Evolutionary conservation across 2,888 invertebrate genomes (phyloP).

Genomic region (Melitaea athalia): DNA sequence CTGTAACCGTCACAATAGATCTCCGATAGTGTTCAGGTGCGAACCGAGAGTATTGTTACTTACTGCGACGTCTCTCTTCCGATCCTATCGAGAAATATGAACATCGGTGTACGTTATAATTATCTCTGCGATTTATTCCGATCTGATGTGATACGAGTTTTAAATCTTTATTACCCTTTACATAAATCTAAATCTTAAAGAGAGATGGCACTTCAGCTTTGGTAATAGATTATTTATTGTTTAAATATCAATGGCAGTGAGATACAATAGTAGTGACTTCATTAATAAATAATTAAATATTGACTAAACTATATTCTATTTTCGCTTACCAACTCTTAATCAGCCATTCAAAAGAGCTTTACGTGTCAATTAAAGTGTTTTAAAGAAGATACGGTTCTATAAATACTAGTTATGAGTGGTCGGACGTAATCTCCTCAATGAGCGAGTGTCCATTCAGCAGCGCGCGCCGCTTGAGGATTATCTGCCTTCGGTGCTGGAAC

Average conservation of each 20-base stretch:
- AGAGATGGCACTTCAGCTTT: neutral
- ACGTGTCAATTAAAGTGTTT: conserved; percentile 15
- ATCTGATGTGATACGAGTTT: neutral
- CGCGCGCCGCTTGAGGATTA: conserved; percentile 21
- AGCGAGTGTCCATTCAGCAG: conserved; percentile 27
- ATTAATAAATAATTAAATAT: too few relatives aligned
- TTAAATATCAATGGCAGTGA: too few relatives aligned
- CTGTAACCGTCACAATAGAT: conserved; percentile 20
- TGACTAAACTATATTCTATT: neutral
- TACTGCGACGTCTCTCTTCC: conserved; percentile 8
- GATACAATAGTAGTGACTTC: too few relatives aligned
- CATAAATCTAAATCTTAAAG: too few relatives aligned
- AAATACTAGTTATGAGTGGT: conserved; percentile 25
- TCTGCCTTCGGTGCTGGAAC: conserved; percentile 18
- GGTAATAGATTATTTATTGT: too few relatives aligned
- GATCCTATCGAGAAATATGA: conserved; percentile 14
- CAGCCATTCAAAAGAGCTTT: neutral
- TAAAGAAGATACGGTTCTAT: conserved; percentile 14
- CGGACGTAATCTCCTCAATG: conserved; percentile 25
- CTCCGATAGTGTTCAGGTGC: conserved; percentile 22
- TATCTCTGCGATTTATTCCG: neutral
- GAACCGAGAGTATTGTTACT: conserved; percentile 12
- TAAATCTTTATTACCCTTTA: neutral
- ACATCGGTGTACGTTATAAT: neutral
- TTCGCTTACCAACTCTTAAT: neutral